Percentiles rank a stretch among this genome's conserved stretches.
Evolutionary conservation across 2,113 vertebrate genomes (phyloP).

Genomic region (Clarias gariepinus): DNA sequence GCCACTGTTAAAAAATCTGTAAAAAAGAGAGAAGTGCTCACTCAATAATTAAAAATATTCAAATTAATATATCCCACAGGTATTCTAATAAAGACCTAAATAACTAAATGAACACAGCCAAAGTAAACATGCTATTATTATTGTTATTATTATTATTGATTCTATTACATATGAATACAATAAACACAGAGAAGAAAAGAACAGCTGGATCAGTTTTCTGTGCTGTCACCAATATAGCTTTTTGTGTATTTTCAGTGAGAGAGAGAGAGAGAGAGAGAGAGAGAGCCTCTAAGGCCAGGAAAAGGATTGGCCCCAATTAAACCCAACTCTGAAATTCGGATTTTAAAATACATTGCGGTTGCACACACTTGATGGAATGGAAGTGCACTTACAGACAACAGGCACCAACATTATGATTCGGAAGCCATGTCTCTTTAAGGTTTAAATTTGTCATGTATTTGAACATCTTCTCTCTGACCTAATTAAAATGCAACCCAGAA

Average conservation of each 20-base stretch:
- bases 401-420: neutral
- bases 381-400: neutral
- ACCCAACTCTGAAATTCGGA: neutral
- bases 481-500: slow-evolving; percentile 46
- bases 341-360: slow-evolving; percentile 14
- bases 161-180: neutral
- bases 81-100: neutral
- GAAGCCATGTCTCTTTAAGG: neutral
- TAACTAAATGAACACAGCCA: neutral
- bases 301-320: neutral
- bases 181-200: neutral
- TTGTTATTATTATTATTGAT: neutral
- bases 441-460: slow-evolving; percentile 10
- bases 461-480: slow-evolving; percentile 44
- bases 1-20: slow-evolving; percentile 73
- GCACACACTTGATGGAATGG: neutral
- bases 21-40: neutral
- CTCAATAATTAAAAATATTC: neutral
- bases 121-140: neutral
- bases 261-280: neutral
- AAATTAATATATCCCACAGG: neutral
- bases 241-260: neutral
- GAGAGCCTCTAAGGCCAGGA: neutral
- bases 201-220: neutral
- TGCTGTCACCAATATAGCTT: neutral